Percentiles rank a stretch among this genome's conserved stretches.
These are phyloP conservation scores for Thaumetopoea pityocampa DNA, from an alignment of 1,140 invertebrate genomes.

Conservation along the genomic window DNA sequence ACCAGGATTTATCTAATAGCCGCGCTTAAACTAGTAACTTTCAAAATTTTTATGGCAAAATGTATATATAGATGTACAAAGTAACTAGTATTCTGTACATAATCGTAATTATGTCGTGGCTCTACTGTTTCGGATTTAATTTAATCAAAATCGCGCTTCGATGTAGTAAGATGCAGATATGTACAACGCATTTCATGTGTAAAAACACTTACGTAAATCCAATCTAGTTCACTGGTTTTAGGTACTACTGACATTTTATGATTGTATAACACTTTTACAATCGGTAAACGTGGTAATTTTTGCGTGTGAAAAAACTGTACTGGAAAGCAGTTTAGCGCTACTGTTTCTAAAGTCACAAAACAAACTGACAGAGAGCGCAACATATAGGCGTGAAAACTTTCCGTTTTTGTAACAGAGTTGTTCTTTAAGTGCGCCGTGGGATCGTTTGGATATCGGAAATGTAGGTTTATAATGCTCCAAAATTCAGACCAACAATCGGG, in stretches of 20 bases:
- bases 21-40: no score
- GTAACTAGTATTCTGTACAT: constrained; percentile 17
- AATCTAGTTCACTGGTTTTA: constrained; percentile 11
- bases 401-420: neutral
- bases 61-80: constrained; percentile 17
- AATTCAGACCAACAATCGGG: constrained; percentile 13
- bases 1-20: no score
- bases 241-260: neutral
- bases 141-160: constrained; percentile 19
- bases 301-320: no score
- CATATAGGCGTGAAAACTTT: neutral
- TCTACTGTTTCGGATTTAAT: constrained; percentile 16
- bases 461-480: no score
- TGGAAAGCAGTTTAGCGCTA: no score
- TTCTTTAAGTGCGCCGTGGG: neutral
- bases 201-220: constrained; percentile 13
- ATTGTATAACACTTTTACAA: constrained; percentile 3
- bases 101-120: constrained; percentile 15
- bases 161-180: constrained; percentile 15
- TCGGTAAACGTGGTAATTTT: neutral
- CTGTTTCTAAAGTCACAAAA: no score
- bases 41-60: constrained; percentile 10
- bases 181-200: constrained; percentile 8
- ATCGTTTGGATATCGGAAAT: constrained; percentile 18
- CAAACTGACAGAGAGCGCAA: no score